Percentiles rank a stretch among this genome's conserved stretches.
Conservation (phyloP, 2,888 invertebrate species). For the Phoenoteleia sp. region DNA sequence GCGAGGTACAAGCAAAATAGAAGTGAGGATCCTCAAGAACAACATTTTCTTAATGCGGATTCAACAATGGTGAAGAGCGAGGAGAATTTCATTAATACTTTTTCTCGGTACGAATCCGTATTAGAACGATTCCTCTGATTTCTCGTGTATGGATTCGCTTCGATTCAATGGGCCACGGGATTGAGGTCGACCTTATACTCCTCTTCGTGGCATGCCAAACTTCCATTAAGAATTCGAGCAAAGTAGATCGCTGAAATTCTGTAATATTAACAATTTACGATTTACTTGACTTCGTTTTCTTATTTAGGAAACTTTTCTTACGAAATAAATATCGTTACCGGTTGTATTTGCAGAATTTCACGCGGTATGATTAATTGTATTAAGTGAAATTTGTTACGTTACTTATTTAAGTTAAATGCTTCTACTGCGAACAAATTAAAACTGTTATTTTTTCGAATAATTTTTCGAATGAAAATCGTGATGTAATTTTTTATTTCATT, state of each 20-base stretch:
- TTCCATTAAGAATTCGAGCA: constrained; percentile 81
- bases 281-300: constrained; percentile 68
- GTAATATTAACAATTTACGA: constrained; percentile 74
- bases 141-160: constrained; percentile 66
- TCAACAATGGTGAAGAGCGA: constrained; percentile 49
- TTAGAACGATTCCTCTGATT: constrained; percentile 70
- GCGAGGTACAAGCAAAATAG: constrained; percentile 11
- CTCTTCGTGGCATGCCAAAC: constrained; percentile 77
- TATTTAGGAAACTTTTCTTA: constrained; percentile 55
- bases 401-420: no score
- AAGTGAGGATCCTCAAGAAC: constrained; percentile 41
- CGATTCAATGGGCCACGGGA: constrained; percentile 75
- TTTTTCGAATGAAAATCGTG: no score
- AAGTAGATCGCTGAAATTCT: constrained; percentile 80
- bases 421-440: no score
- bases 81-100: constrained; percentile 72
- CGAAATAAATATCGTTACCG: no score
- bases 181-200: constrained; percentile 78
- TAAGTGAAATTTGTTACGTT: no score
- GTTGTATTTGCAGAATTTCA: no score
- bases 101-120: constrained; percentile 66
- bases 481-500: no score
- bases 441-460: no score
- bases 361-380: no score
- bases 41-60: constrained; percentile 61